Base-by-base conservation (phyloP, 2,888 invertebrate species). In the Capitulum mitella region DNA sequence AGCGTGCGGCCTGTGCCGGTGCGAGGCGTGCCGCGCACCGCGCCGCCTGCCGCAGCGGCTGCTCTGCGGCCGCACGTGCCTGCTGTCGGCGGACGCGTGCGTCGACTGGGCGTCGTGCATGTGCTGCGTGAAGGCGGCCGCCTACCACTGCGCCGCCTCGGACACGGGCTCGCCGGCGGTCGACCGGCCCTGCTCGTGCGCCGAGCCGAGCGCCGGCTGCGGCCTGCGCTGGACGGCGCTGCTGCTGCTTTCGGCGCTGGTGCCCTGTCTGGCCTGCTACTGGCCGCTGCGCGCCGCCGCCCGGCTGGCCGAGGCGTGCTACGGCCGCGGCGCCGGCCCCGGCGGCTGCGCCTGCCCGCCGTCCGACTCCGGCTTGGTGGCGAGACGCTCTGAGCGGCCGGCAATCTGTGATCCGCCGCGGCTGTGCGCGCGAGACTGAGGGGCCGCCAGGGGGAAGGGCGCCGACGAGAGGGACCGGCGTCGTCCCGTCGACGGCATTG, bases 211-310 rank as follows among this genome's bases (percentile, higher is more conserved):
- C 51, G 48, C 75, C 70, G 77, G 79, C 51, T 29, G 48, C 34
- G 85, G 92, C 89, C 86, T 92, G 81, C 93, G 97, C 86, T 94
- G 94, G 86, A 92, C 93, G 83, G 95, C 94, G 87, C 90, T 97
- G 85, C 91, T 91, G 80, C 90, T 97, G 85, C 91, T 91, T 80
- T 91, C 93, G 82, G 89, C 96, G 84, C 90, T 94, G 82, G 87
- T 97, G 87, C 97, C 97, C 84, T 97, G 97, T 87, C 89, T 97
- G 84, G 91, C 93, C 89, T 92, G 94, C 87, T 97, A 97, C 88
- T 95, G 95, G 94, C 97, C 97, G 82, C 90, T 96, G 87, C 91
- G 92, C 83, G 94, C 91, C 70, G 91, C 91, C 85, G 87, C 90
- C 77, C 87, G 88, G 78, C 85, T 89, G 46, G 90, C 88, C 86